Conservation (phyloP, 2,888 invertebrate genomes). For the Stenodema calcarata region DNA sequence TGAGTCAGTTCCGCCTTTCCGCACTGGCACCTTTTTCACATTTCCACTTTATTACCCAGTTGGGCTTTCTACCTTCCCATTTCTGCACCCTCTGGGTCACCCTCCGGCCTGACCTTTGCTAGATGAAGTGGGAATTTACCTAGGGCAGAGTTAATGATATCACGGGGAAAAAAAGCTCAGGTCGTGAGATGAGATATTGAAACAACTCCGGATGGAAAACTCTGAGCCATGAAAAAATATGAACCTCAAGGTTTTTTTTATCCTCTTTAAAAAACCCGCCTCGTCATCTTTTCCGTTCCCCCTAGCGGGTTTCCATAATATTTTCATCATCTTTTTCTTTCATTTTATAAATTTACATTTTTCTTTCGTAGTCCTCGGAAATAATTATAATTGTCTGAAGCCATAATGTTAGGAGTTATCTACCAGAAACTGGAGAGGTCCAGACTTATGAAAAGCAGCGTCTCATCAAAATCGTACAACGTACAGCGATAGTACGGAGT, state of each 20-base stretch:
- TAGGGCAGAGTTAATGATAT: conserved; percentile 1
- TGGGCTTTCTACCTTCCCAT: background rate
- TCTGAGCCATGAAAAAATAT: background rate
- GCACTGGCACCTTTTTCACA: background rate
- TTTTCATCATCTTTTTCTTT: conserved; percentile 3
- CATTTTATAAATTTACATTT: background rate
- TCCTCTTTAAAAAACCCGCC: background rate
- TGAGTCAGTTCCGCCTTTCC: conserved; percentile 61
- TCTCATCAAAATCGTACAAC: too few species aligned
- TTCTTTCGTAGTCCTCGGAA: background rate
- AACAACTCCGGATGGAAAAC: conserved; percentile 12
- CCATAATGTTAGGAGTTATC: background rate
- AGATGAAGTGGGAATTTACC: conserved; percentile 24
- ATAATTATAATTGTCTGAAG: background rate
- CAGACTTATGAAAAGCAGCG: too few species aligned
- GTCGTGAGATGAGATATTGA: background rate
- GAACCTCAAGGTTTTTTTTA: background rate
- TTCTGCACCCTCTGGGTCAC: background rate
- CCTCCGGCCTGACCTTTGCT: background rate
- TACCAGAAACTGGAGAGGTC: too few species aligned
- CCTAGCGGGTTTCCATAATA: background rate
- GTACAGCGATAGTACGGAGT: too few species aligned
- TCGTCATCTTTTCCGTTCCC: background rate
- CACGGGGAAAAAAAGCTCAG: background rate
- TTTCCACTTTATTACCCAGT: background rate